phyloP scores from a whole-genome alignment of 1,140 invertebrate genomes.

The Drosophila kurseongensis region DNA sequence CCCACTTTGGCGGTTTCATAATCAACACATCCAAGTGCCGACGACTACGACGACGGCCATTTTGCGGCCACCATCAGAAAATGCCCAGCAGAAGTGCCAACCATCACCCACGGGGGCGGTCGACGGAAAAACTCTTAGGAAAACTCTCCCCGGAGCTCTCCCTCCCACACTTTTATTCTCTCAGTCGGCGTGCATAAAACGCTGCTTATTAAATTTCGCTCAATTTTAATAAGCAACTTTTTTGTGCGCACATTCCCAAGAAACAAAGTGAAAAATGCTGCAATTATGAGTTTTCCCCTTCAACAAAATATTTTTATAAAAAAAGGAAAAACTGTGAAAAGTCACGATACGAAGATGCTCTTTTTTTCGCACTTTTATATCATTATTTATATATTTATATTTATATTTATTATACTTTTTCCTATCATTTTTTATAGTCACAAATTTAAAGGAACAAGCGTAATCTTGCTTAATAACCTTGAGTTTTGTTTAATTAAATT shows the following conservation, averaged over 20 bases:
- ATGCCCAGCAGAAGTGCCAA: conserved; percentile 50
- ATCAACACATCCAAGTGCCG: conserved; percentile 51
- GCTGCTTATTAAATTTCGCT: conserved; percentile 79
- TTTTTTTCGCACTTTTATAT: neutral
- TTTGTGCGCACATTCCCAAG: conserved; percentile 55
- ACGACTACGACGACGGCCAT: conserved; percentile 49
- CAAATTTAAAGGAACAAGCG: no score
- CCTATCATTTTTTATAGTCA: no score
- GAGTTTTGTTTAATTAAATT: no score
- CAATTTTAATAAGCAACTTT: conserved; percentile 80
- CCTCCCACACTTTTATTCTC: conserved; percentile 24
- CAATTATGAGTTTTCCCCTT: conserved; percentile 65
- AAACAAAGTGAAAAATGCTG: conserved; percentile 70
- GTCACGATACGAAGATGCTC: conserved; percentile 3
- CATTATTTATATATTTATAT: no score
- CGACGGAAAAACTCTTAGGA: conserved; percentile 49
- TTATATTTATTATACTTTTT: no score
- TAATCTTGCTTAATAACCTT: no score
- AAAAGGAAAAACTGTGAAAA: conserved; percentile 12
- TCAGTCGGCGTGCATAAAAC: conserved; percentile 66
- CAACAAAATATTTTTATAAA: conserved; percentile 24
- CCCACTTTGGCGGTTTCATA: conserved; percentile 62
- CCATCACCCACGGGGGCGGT: neutral
- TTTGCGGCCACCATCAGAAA: conserved; percentile 60
- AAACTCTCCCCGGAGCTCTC: conserved; percentile 14